These are phyloP conservation scores for Gastrophryne carolinensis DNA, from an alignment of 2,797 vertebrate species.

Conservation along the genomic window DNA sequence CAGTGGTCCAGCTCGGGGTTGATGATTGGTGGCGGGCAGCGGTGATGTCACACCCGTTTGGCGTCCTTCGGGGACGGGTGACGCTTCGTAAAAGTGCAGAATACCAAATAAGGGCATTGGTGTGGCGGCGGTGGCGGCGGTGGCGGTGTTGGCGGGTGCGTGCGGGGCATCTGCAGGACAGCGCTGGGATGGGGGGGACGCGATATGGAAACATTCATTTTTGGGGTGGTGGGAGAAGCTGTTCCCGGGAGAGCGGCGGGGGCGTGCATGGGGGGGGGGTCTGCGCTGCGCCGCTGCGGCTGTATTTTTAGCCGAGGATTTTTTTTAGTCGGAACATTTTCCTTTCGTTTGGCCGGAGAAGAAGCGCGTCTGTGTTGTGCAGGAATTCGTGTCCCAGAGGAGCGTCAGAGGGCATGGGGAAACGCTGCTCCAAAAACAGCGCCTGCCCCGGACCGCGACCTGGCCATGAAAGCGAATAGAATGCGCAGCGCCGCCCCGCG, in stretches of 20 bases:
- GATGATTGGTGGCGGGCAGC: background rate
- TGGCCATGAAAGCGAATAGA: conserved; percentile 18
- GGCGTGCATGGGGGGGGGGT: too few species aligned
- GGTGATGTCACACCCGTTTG: background rate
- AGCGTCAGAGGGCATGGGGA: conserved; percentile 57
- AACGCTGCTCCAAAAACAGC: conserved; percentile 53
- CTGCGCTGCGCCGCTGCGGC: background rate
- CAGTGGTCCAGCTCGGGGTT: too few species aligned
- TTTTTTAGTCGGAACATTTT: conserved; percentile 45
- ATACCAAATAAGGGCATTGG: background rate
- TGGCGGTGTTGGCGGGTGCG: too few species aligned
- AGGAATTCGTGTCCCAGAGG: conserved; percentile 45
- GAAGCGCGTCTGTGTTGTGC: conserved; percentile 51
- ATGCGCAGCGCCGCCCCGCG: background rate
- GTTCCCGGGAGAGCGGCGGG: too few species aligned
- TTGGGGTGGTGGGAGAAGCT: too few species aligned
- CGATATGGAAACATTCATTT: too few species aligned
- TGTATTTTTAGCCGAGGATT: conserved; percentile 30
- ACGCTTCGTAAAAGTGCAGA: background rate
- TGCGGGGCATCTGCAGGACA: too few species aligned
- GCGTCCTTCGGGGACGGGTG: background rate
- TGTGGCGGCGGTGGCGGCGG: background rate
- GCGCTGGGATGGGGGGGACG: too few species aligned
- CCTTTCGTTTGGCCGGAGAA: conserved; percentile 29
- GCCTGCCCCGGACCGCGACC: conserved; percentile 53